Evolutionary conservation across 1,140 invertebrate species (phyloP).

Genomic region (Ectropis grisescens): DNA sequence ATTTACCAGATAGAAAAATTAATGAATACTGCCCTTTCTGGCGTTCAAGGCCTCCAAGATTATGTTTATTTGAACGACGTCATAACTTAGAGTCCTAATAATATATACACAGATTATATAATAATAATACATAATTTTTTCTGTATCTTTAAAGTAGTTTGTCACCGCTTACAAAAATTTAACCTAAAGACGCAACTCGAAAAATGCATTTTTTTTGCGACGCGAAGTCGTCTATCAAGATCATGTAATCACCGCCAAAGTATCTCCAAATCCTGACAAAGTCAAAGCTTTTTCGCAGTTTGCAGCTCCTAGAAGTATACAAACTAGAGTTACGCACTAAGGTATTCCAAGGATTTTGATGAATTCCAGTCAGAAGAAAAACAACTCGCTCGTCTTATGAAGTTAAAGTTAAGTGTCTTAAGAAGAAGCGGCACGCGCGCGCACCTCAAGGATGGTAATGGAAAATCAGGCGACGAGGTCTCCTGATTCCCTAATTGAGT

Average conservation of each 20-base stretch:
- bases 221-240: conserved; percentile 40
- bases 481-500: too few relatives aligned
- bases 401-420: too few relatives aligned
- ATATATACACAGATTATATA: conserved; percentile 44
- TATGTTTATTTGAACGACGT: conserved; percentile 42
- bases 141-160: too few relatives aligned
- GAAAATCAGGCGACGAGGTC: too few relatives aligned
- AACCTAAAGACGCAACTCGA: conserved; percentile 57
- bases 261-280: background rate
- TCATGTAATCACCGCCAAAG: background rate
- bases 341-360: too few relatives aligned
- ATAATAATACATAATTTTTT: too few relatives aligned
- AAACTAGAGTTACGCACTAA: too few relatives aligned
- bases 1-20: conserved; percentile 39
- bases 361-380: too few relatives aligned
- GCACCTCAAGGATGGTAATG: too few relatives aligned
- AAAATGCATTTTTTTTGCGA: conserved; percentile 62
- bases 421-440: too few relatives aligned
- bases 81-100: conserved; percentile 33
- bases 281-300: background rate
- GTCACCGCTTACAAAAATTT: conserved; percentile 31
- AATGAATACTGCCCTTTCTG: conserved; percentile 37
- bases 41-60: conserved; percentile 19
- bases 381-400: too few relatives aligned
- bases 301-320: background rate